phyloP scores from a whole-genome alignment of 53 echinoderm and acorn worm genomes.

The Echinometra lucunter region DNA sequence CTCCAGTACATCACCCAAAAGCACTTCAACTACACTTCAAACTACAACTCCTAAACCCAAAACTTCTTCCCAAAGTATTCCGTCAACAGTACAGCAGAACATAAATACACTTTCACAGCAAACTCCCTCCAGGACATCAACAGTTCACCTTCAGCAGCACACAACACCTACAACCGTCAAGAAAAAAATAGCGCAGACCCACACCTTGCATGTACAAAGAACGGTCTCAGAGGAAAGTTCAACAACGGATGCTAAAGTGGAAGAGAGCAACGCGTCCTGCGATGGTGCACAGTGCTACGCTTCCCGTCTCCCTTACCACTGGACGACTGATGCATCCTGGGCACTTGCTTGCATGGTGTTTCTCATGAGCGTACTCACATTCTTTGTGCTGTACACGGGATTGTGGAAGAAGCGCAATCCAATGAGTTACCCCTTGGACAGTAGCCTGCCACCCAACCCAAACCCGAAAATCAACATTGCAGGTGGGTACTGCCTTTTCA shows the following conservation, averaged over 20 bases:
- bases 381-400: conserved; percentile 86
- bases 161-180: neutral
- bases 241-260: neutral
- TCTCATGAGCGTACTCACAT: conserved; percentile 80
- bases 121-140: neutral
- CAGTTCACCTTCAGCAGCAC: neutral
- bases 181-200: neutral
- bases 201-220: neutral
- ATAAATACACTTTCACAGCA: neutral
- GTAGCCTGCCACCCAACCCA: conserved; percentile 17
- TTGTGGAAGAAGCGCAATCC: conserved; percentile 90
- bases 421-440: conserved; percentile 67
- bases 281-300: conserved; percentile 27
- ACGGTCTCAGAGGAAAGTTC: neutral
- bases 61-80: neutral
- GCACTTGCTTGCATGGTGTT: conserved; percentile 81
- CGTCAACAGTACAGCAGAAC: neutral
- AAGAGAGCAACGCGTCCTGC: neutral
- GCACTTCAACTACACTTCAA: neutral
- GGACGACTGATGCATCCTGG: conserved; percentile 81
- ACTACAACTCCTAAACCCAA: neutral
- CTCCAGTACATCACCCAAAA: neutral
- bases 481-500: neutral
- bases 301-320: conserved; percentile 74
- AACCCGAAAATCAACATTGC: conserved; percentile 26